These are phyloP conservation scores for Neostethus bicornis DNA, from an alignment of 2,797 vertebrate genomes.

Conservation along the genomic window DNA sequence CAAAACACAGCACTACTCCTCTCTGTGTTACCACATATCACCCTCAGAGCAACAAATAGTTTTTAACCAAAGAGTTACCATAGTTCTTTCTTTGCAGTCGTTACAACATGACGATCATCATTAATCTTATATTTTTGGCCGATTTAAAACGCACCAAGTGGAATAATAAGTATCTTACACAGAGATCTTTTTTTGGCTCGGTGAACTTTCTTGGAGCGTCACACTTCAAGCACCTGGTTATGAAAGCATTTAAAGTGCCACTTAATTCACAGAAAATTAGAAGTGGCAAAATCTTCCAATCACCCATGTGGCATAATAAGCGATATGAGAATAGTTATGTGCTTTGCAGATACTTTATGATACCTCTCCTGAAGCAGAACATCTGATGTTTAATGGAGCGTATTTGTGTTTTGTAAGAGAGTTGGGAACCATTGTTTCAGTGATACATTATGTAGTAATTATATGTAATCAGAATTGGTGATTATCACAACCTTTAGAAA, in stretches of 20 bases:
- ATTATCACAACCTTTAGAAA: neutral
- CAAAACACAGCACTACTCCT: conserved; percentile 63
- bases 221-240: conserved; percentile 20
- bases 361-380: neutral
- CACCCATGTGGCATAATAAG: conserved; percentile 2
- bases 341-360: conserved; percentile 12
- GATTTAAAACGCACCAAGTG: neutral
- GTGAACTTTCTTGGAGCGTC: conserved; percentile 16
- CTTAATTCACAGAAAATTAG: conserved; percentile 25
- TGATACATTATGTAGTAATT: conserved; percentile 10
- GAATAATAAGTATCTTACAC: conserved; percentile 26
- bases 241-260: conserved; percentile 22
- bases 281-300: conserved; percentile 20
- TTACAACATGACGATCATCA: conserved; percentile 41
- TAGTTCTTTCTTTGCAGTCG: conserved; percentile 43
- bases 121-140: conserved; percentile 41
- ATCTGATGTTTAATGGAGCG: neutral
- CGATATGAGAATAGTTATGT: conserved; percentile 17
- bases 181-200: conserved; percentile 30
- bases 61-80: conserved; percentile 51
- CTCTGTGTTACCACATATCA: conserved; percentile 71
- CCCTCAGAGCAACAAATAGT: conserved; percentile 67
- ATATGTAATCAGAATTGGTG: conserved; percentile 1
- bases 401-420: neutral
- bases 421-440: conserved; percentile 3